phyloP scores from a whole-genome alignment of 1,140 invertebrate species.

The Euura saliciscinereae region DNA sequence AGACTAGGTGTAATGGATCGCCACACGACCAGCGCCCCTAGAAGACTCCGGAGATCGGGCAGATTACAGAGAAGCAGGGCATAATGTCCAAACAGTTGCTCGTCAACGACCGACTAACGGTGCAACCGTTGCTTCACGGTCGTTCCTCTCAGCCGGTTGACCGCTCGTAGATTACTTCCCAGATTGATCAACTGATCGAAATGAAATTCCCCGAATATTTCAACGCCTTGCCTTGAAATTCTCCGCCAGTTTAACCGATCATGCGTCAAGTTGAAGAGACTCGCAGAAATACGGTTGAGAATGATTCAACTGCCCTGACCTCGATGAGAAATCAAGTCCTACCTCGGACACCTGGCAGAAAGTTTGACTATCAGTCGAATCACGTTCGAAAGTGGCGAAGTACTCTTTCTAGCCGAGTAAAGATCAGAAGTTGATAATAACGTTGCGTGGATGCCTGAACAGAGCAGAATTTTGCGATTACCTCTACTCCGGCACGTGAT shows the following conservation, averaged over 20 bases:
- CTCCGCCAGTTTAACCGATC: no score
- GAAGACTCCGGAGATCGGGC: slow-evolving; percentile 35
- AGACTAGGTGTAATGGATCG: slow-evolving; percentile 49
- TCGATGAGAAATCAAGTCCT: not conserved
- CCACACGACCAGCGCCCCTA: slow-evolving; percentile 37
- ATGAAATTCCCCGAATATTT: slow-evolving; percentile 4
- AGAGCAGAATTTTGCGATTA: not conserved
- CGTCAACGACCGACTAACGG: slow-evolving; percentile 45
- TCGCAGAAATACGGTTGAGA: no score
- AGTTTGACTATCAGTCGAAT: slow-evolving; percentile 37
- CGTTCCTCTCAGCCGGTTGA: not conserved
- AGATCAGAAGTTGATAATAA: slow-evolving; percentile 44
- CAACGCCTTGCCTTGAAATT: not conserved
- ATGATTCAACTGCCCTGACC: no score
- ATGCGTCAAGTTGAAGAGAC: no score
- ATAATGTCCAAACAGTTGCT: slow-evolving; percentile 48
- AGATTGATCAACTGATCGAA: slow-evolving; percentile 3
- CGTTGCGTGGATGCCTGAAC: slow-evolving; percentile 17
- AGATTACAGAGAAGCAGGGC: slow-evolving; percentile 49
- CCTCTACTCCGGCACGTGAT: not conserved
- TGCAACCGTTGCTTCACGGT: slow-evolving; percentile 9
- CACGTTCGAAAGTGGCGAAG: slow-evolving; percentile 34
- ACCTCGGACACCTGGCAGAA: not conserved
- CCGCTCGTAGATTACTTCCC: slow-evolving; percentile 6
- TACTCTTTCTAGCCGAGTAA: slow-evolving; percentile 22